Percentiles rank a stretch among this genome's conserved stretches.
Evolutionary conservation across 2,113 vertebrate species (phyloP).

Genomic region (Fregata magnificens): DNA sequence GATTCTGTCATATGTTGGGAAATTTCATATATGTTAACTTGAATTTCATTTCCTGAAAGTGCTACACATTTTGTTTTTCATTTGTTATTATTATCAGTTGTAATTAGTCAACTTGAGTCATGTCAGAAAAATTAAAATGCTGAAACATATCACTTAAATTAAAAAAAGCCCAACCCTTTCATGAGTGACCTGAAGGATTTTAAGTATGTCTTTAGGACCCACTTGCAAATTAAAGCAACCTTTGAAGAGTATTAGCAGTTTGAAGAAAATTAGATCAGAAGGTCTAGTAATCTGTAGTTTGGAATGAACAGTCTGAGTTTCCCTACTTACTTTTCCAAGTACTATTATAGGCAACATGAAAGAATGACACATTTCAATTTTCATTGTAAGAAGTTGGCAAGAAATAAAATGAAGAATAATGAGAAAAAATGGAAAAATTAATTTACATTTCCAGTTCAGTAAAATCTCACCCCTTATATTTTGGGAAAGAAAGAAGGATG

Average conservation of each 20-base stretch:
- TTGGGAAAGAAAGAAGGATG: not conserved
- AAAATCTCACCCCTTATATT: not conserved
- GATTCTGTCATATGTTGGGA: not conserved
- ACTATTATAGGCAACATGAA: not conserved
- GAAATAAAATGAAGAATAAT: not conserved
- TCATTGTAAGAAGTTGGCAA: not conserved
- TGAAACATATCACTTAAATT: not conserved
- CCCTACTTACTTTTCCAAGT: not conserved
- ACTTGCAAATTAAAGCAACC: not conserved
- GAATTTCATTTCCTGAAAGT: not conserved
- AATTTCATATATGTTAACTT: not conserved
- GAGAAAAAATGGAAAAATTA: not conserved
- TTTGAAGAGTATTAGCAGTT: not conserved
- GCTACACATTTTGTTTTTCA: not conserved
- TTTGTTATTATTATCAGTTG: not conserved
- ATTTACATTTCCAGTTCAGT: not conserved
- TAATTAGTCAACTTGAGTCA: not conserved
- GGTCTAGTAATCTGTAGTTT: not conserved
- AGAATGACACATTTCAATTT: not conserved
- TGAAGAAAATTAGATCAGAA: not conserved
- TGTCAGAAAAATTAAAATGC: not conserved
- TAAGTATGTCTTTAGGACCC: not conserved
- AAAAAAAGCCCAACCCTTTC: rapidly evolving
- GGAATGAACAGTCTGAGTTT: not conserved
- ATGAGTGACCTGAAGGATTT: not conserved